Evolutionary conservation across 2,888 invertebrate species (phyloP), one percentile per base, ranked within the genome.

Genomic region (Sphecodes monilicornis): DNA sequence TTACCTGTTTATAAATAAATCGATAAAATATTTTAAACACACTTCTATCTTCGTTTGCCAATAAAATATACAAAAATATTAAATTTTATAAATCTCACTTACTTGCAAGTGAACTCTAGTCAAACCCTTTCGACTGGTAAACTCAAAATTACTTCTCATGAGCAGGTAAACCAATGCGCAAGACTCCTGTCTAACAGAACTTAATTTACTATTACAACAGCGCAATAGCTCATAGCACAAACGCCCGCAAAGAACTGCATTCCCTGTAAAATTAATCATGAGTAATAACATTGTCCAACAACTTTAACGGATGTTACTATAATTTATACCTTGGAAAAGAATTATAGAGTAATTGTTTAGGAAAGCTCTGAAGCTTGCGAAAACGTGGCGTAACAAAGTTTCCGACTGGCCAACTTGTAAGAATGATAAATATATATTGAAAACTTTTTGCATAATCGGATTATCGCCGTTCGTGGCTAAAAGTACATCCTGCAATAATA

Each of bases 121-220:
- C 86, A 99, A 96, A 81, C 97, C 97, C 89, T 97, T 97, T 60
- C 97, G 96, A 76, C 97, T 96, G 71, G 97, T 97, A 93, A 98
- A 98, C 93, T 99, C 98, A 95, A 98, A 99, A 95, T 99, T 99
- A 93, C 98, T 98, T 88, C 98, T 96, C 98, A 99, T 98, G 50
- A 99, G 96, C 75, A 98, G 95, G 95, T 99, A 99, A 3, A 99
- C 96, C 41, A 98, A 97, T 70, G 98, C 98, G 91, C 98, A 98
- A 0, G 99, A 98, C 94, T 99, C 99, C 91, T 98, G 98, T 32
- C 99, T 96, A 76, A 98, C 97, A 82, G 97, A 97, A 66, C 97
- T 97, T 88, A 98, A 96, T 86, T 98, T 97, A 91, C 98, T 98
- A 94, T 97, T 98, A 94, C 98, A 98, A 91, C 98, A 97, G 86